Evolutionary conservation across 1,140 invertebrate genomes (phyloP).

Genomic region (Achroia grisella): DNA sequence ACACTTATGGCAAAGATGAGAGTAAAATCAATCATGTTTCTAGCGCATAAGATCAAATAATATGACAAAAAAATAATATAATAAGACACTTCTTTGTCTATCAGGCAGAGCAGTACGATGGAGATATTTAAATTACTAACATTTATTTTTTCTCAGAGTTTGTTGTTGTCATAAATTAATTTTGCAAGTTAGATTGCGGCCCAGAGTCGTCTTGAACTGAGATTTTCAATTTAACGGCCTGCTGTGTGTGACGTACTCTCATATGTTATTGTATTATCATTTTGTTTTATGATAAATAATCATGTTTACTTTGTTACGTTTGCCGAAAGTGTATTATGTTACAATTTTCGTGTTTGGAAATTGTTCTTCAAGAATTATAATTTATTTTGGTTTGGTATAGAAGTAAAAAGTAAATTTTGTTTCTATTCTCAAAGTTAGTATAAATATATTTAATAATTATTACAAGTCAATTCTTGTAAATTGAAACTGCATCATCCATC

Average conservation of each 20-base stretch:
- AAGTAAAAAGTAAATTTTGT: no score
- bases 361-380: no score
- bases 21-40: no score
- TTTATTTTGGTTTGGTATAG: no score
- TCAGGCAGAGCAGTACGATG: no score
- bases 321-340: no score
- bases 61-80: not conserved
- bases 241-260: slow-evolving; percentile 27
- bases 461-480: no score
- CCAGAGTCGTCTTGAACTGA: slow-evolving; percentile 17
- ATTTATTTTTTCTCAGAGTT: slow-evolving; percentile 14
- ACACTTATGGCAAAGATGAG: no score
- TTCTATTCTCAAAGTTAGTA: no score
- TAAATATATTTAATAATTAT: no score
- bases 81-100: not conserved
- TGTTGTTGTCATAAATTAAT: slow-evolving; percentile 49
- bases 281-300: not conserved
- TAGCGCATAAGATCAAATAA: not conserved
- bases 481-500: no score
- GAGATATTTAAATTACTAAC: slow-evolving; percentile 1
- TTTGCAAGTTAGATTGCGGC: slow-evolving; percentile 57
- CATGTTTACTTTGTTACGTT: not conserved
- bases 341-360: no score
- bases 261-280: slow-evolving; percentile 9
- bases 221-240: slow-evolving; percentile 24